Percentiles rank a stretch among this genome's conserved stretches.
These are phyloP conservation scores for Heteropelma amictum DNA, from an alignment of 2,888 invertebrate species.

Conservation along the genomic window DNA sequence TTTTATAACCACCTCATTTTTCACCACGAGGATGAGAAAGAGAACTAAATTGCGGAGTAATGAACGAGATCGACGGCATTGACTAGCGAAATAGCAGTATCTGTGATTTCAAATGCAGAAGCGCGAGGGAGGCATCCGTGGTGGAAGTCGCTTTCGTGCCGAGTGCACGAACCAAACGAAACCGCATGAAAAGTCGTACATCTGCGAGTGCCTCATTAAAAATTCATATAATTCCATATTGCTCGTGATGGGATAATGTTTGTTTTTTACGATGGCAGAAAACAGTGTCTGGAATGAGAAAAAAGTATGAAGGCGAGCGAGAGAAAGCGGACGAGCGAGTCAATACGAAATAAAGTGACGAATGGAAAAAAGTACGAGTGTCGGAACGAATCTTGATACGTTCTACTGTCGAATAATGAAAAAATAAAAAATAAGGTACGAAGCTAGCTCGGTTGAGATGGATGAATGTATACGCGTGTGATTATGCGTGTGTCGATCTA, in stretches of 20 bases:
- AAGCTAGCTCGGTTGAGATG: constrained; percentile 11
- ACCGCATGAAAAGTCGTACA: constrained; percentile 25
- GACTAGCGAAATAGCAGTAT: neutral
- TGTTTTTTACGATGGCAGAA: constrained; percentile 1
- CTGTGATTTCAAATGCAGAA: neutral
- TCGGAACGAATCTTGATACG: constrained; percentile 22
- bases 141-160: neutral
- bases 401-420: constrained; percentile 15
- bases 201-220: constrained; percentile 53
- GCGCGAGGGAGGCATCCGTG: neutral
- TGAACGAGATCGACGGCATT: constrained; percentile 6
- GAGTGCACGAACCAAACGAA: constrained; percentile 1
- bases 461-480: neutral
- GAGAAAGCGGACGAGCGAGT: neutral
- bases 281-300: constrained; percentile 3
- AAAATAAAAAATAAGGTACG: neutral
- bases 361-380: constrained; percentile 16
- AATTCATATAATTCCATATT: constrained; percentile 49
- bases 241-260: constrained; percentile 1
- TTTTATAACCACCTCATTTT: no score
- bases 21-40: neutral
- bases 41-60: neutral
- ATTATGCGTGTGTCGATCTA: constrained; percentile 3
- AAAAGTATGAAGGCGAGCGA: neutral
- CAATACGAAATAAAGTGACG: neutral